Percentiles rank a stretch among this genome's conserved stretches.
Evolutionary conservation across 1,140 invertebrate genomes (phyloP).

Genomic region (Sitobion miscanthi): DNA sequence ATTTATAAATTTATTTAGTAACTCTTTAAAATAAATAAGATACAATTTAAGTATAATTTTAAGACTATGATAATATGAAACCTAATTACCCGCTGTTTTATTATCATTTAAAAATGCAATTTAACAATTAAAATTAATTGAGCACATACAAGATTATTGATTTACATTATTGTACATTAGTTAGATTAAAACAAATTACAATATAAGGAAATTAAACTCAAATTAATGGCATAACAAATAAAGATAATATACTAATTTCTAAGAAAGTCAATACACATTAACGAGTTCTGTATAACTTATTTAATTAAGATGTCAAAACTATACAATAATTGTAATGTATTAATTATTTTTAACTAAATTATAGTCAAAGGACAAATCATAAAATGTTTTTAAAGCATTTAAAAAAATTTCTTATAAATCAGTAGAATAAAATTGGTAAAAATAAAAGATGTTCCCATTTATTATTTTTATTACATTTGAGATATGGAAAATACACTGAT

Average conservation of each 20-base stretch:
- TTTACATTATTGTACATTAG: not conserved
- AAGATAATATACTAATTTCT: not conserved
- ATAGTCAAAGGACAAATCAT: not conserved
- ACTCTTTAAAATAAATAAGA: not conserved
- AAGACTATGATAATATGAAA: not conserved
- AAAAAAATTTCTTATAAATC: not conserved
- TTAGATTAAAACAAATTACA: not conserved
- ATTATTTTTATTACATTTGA: not conserved
- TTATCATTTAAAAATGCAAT: conserved; percentile 1
- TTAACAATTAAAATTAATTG: conserved; percentile 7
- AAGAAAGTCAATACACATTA: conserved; percentile 9
- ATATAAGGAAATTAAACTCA: not conserved
- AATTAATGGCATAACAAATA: not conserved
- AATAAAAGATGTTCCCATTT: not conserved
- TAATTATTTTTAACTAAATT: not conserved
- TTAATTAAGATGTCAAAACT: not conserved
- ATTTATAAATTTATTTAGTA: not conserved
- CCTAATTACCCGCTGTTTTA: not conserved
- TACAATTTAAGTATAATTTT: not conserved
- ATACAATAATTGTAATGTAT: not conserved
- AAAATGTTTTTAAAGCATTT: not conserved
- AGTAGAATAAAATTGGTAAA: not conserved
- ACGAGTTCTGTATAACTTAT: not conserved
- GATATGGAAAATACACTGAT: not conserved
- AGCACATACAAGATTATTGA: not conserved